Evolutionary conservation across 2,797 vertebrate species (phyloP), one percentile per base, ranked within the genome.

Genomic region (Alauda arvensis): DNA sequence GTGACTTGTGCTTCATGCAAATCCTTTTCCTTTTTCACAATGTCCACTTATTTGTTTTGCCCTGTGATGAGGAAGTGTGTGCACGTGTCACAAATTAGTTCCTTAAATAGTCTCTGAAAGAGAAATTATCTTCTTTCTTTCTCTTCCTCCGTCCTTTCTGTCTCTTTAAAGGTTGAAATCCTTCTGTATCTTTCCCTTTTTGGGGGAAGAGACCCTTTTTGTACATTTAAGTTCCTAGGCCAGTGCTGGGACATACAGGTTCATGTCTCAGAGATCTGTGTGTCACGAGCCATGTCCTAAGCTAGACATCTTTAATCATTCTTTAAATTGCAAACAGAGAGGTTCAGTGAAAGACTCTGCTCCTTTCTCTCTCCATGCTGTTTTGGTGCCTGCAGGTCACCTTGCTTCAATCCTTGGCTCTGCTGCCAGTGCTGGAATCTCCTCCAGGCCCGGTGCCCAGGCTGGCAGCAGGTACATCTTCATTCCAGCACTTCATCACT

Each of bases 391-490:
- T 10, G 6, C 83, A 75, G 94, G 74, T 94, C 66, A 57, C 77
- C 87, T 90, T 85, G 55, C 69, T 56, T n/a, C 79, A 75, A 40
- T 14, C 45, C 40, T 45, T 75, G 83, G 53, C 82, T 59, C 62
- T 46, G 33, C 3, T 79, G 49, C 65, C 61, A 8, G 59, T 17
- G 49, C 72, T 46, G 77, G 57, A 51, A 31, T 25, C 76, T 55
- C 61, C 49, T 52, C 55, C 74, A 25, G 79, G 10, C 24, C 57
- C 65, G 83, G 67, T 3, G 0, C 37, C 2, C 56, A 39, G 0
- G 20, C 72, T 77, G 77, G 66, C 85, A 77, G 77, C 59, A 56
- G 51, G 31, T 9, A 5, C 10, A 1, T 74, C 82, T 68, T 61
- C 62, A 15, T 77, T 34, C 26, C 61, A 56, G 53, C 2, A 0